Base-by-base conservation (phyloP, 2,888 invertebrate species). In the Limnephilus marmoratus region DNA sequence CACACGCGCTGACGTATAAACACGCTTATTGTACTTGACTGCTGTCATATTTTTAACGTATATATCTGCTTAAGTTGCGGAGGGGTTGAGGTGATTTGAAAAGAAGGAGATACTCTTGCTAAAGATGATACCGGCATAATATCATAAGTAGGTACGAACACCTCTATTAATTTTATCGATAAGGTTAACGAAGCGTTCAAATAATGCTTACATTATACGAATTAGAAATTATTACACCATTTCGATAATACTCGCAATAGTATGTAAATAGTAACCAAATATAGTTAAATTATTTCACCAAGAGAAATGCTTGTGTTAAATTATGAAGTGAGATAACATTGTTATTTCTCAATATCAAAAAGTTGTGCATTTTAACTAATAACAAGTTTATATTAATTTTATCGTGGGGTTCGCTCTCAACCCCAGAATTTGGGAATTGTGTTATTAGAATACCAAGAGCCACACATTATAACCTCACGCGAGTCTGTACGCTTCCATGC, bases 371-470 rank as follows among this genome's bases (percentile, higher is more conserved):
- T 85, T 34, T 24, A 29, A 34, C 85, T 3, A 34, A 85, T 85
- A 85, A 85, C 85, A 85, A 85, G 85, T 85, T 82, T 85, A 85
- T 85, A 85, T 85, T 85, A 85, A 85, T 85, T 85, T 85, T 37
- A 85, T 41, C 85, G 11, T 5, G 85, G 85, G 85, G 85, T 5
- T 29, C 15, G 15, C 29, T 85, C 34, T 18, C 31, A 29, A 37
- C 31, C 41, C 85, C 85, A 31, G 81, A 85, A 85, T 85, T 85
- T 85, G 15, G 5, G 85, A 85, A 85, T 85, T 85, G 85, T 85
- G 85, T 41, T 85, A 85, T 85, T 85, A 85, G 34, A 85, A 85
- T 85, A 85, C 85, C 85, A 37, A 85, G 37, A 37, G 85, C 34
- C 34, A 34, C 85, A 85, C 41, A 85, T 85, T 85, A 85, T 24